Evolutionary conservation across 2,797 vertebrate genomes (phyloP), one percentile per base, ranked within the genome.

Genomic region (Avahi laniger): DNA sequence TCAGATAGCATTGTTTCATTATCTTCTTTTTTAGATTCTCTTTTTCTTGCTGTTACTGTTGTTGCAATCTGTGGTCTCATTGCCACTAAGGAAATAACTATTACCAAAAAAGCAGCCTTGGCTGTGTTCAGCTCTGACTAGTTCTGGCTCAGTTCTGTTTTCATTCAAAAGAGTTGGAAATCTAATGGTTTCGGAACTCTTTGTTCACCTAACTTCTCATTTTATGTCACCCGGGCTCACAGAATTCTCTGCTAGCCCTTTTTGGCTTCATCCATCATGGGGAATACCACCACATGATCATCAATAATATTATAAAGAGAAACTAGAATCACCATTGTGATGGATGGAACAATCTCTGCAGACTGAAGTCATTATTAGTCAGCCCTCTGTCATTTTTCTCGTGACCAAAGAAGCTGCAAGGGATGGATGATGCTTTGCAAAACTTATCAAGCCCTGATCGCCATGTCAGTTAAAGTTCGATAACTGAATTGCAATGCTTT

Each of bases 281-380:
- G 11, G 90, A 93, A 96, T 96, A 94, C 57, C 50, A 91, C 26
- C 78, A 96, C 43, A 46, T 96, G 95, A 97, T 96, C 95, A 94
- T 97, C 95, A 96, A 82, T 97, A 97, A 97, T 95, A 92, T 95
- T 89, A 76, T 93, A 91, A 96, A 94, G 93, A 96, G 87, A 96
- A 95, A 89, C 87, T 59, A 46, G 87, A 95, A 95, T 97, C 87
- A 94, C 84, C 20, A 30, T 35, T 17, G 61, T 97, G 97, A 98
- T 94, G 92, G 90, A 97, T 96, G 92, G 87, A 94, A 96, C 35
- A 72, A 72, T 94, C 72, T 88, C 93, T 91, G 76, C 33, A 83
- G 91, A 89, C 81, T 86, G 94, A 97, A 95, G 93, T 73, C 94
- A 94, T 88, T 81, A 86, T 97, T 78, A 94, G 65, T 97, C 95